Evolutionary conservation across 2,888 invertebrate genomes (phyloP), one percentile per base, ranked within the genome.

Genomic region (Leptinotarsa haldemani): DNA sequence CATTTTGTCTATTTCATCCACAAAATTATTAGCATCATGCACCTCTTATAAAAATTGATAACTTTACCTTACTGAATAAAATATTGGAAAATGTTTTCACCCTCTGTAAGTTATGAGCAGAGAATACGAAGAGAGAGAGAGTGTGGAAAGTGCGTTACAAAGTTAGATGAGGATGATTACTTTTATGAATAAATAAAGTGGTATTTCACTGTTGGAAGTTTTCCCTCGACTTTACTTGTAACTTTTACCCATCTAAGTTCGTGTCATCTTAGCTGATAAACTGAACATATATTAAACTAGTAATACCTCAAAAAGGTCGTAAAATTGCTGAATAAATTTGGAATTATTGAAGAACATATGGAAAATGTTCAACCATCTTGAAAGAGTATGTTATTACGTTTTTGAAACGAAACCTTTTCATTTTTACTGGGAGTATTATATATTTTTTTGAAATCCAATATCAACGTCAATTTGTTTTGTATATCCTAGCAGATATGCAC

Each of bases 101-200:
- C 20, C 52, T 52, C 18, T 52, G 18, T 52, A 18, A 52, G 20
- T 58, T 25, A 25, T 58, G 61, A 61, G 50, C 50, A 40, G 16
- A 61, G 16, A 16, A 30, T n/a, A 61, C 2, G 18, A 25, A 9
- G 18, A 61, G n/a, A 61, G 61, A n/a, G 40, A 25, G 16, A 61
- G 58, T 61, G 58, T 15, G 3, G 30, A 61, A 61, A 61, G 61
- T 61, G 30, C 30, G 30, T 40, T 30, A 61, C 40, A 61, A 58
- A 61, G 61, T 61, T 61, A 61, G 61, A 25, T 25, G 61, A n/a
- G n/a, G 30, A 61, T 61, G 30, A 61, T 61, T 61, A 61, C 61
- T n/a, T 61, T 40, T 30, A 61, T 61, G 61, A 61, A 61, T 61
- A 40, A 61, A 61, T 61, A 61, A 61, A 30, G 15, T 30, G 61